phyloP scores from a whole-genome alignment of 2,888 invertebrate species.

The Melieria crassipennis region DNA sequence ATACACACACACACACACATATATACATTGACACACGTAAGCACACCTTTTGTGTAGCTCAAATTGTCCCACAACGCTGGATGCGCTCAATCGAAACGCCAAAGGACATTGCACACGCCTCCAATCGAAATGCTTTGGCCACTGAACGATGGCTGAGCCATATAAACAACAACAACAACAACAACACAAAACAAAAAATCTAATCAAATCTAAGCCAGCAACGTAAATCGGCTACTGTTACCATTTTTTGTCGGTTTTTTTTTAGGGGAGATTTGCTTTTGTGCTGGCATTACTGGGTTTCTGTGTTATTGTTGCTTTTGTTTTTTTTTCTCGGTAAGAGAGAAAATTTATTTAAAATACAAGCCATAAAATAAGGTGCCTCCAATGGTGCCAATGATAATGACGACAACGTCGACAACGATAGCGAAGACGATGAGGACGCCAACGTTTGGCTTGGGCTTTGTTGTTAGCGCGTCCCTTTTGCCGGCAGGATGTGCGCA shows the following conservation, averaged over 20 bases:
- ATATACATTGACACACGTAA: too few species aligned
- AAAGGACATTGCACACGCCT: too few species aligned
- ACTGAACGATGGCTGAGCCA: background rate
- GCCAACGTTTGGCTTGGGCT: too few species aligned
- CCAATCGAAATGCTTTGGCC: too few species aligned
- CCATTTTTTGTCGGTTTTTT: slow-evolving; percentile 38
- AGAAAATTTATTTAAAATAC: slow-evolving; percentile 57
- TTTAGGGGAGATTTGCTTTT: slow-evolving; percentile 4
- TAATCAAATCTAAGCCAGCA: slow-evolving; percentile 61
- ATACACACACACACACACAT: too few species aligned
- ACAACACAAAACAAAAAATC: slow-evolving; percentile 41
- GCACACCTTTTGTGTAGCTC: too few species aligned
- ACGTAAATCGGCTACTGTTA: slow-evolving; percentile 47
- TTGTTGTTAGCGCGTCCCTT: too few species aligned
- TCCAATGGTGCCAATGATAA: slow-evolving; percentile 7
- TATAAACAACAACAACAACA: background rate
- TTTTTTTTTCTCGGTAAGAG: background rate
- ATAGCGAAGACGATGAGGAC: too few species aligned
- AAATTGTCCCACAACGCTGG: too few species aligned
- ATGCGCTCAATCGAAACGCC: too few species aligned
- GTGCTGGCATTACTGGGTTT: slow-evolving; percentile 5
- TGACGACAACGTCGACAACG: too few species aligned
- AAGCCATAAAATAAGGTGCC: slow-evolving; percentile 55
- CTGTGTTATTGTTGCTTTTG: background rate
- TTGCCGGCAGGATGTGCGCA: too few species aligned